Conservation (phyloP, 2,888 invertebrate genomes). For the Cataglyphis albicans region DNA sequence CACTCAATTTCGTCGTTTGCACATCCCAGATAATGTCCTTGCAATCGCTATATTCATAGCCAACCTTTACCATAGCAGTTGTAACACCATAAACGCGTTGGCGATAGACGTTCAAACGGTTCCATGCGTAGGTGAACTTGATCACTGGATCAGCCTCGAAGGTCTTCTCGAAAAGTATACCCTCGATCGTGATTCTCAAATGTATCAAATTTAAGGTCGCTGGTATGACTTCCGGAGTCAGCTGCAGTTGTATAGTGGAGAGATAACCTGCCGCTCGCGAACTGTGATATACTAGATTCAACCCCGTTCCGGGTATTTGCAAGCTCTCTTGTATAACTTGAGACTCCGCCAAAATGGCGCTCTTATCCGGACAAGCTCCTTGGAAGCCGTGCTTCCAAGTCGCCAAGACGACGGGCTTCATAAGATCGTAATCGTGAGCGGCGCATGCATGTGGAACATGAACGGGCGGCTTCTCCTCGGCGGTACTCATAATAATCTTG, state of each 20-base stretch:
- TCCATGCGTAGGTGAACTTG: slow-evolving; percentile 99
- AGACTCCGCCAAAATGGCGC: slow-evolving; percentile 95
- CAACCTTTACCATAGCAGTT: slow-evolving; percentile 97
- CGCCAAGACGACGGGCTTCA: slow-evolving; percentile 97
- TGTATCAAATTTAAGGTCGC: slow-evolving; percentile 94
- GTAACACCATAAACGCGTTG: slow-evolving; percentile 99
- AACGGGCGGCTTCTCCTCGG: slow-evolving; percentile 91
- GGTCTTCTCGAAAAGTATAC: slow-evolving; percentile 95
- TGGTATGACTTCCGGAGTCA: slow-evolving; percentile 95
- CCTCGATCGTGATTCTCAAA: slow-evolving; percentile 96
- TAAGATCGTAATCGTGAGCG: slow-evolving; percentile 95
- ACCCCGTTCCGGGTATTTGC: slow-evolving; percentile 96
- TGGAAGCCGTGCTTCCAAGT: slow-evolving; percentile 98
- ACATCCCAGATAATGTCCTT: slow-evolving; percentile 98
- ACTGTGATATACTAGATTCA: slow-evolving; percentile 98
- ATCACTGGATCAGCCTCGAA: slow-evolving; percentile 99
- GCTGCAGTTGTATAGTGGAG: slow-evolving; percentile 95
- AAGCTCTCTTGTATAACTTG: slow-evolving; percentile 98
- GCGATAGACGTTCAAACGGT: slow-evolving; percentile 97
- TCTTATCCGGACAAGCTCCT: slow-evolving; percentile 97
- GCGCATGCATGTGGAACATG: slow-evolving; percentile 92
- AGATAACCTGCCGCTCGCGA: slow-evolving; percentile 97
- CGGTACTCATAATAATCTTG: slow-evolving; percentile 93
- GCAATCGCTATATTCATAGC: slow-evolving; percentile 98
- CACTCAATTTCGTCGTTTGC: slow-evolving; percentile 97